Percentiles rank a stretch among this genome's conserved stretches.
Evolutionary conservation across 2,797 vertebrate species (phyloP).

Genomic region (Micrastur ruficollis): DNA sequence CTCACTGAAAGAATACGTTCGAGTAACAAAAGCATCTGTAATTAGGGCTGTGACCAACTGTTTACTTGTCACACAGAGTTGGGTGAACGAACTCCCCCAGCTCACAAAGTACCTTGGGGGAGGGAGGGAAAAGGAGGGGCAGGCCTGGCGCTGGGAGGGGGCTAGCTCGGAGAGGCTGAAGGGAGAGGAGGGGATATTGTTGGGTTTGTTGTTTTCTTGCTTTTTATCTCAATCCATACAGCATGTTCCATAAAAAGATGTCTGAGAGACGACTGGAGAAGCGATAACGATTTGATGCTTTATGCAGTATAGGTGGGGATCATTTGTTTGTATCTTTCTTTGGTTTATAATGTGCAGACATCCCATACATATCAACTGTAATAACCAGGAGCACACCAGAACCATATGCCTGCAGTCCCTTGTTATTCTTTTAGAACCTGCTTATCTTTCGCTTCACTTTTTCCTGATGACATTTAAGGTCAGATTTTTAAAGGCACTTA

Average conservation of each 20-base stretch:
- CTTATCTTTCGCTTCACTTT: conserved; percentile 40
- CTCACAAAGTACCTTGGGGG: neutral
- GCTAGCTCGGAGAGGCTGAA: neutral
- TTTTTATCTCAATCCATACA: neutral
- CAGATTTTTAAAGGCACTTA: conserved; percentile 55
- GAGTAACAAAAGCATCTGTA: neutral
- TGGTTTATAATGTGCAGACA: neutral
- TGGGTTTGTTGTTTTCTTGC: neutral
- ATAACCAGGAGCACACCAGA: neutral
- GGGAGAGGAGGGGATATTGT: neutral
- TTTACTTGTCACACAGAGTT: neutral
- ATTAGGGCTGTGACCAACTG: conserved; percentile 10
- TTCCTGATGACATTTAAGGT: conserved; percentile 39
- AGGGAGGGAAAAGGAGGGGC: neutral
- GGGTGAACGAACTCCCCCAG: neutral
- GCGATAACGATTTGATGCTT: neutral
- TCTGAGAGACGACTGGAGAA: neutral
- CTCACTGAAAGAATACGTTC: neutral
- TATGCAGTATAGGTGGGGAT: neutral
- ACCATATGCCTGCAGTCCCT: neutral
- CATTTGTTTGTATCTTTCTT: neutral
- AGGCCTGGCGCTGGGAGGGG: neutral
- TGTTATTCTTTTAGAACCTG: conserved; percentile 10
- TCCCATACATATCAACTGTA: neutral
- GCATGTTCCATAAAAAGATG: neutral